A percentile compares a stretch with the other conserved stretches of the same genome.
Evolutionary conservation across 2,113 vertebrate species (phyloP).

Genomic region (Illadopsis cleaveri): DNA sequence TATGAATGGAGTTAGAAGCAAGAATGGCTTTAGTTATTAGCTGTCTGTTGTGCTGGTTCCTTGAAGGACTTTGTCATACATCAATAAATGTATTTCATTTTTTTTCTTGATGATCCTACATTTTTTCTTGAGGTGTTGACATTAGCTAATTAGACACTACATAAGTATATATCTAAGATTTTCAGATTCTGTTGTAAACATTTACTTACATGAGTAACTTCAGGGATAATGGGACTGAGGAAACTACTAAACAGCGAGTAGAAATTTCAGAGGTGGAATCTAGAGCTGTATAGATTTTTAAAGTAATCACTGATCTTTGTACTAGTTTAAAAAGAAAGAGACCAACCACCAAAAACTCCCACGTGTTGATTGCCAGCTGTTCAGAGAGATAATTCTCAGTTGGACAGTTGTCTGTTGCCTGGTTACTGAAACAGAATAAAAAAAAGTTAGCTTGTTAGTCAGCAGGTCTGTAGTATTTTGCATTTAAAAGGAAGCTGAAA

Average conservation of each 20-base stretch:
- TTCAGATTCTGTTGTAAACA: neutral
- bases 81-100: neutral
- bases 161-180: neutral
- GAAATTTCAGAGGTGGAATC: neutral
- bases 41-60: neutral
- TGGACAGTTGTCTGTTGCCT: slow-evolving; percentile 59
- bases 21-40: neutral
- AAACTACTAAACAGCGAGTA: neutral
- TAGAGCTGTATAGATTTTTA: neutral
- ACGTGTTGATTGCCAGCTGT: slow-evolving; percentile 57
- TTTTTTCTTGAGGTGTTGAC: neutral
- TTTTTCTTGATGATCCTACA: neutral
- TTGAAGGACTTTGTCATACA: neutral
- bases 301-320: neutral
- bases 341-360: neutral
- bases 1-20: neutral
- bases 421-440: slow-evolving; percentile 45
- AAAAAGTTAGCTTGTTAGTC: slow-evolving; percentile 52
- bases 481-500: slow-evolving; percentile 41
- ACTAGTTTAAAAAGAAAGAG: neutral
- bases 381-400: slow-evolving; percentile 66
- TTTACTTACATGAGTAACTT: neutral
- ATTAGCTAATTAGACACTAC: neutral
- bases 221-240: neutral
- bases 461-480: slow-evolving; percentile 24